A percentile compares a stretch with the other conserved stretches of the same genome.
Evolutionary conservation across 2,113 vertebrate species (phyloP).

Genomic region (Genyomyrus donnyi): DNA sequence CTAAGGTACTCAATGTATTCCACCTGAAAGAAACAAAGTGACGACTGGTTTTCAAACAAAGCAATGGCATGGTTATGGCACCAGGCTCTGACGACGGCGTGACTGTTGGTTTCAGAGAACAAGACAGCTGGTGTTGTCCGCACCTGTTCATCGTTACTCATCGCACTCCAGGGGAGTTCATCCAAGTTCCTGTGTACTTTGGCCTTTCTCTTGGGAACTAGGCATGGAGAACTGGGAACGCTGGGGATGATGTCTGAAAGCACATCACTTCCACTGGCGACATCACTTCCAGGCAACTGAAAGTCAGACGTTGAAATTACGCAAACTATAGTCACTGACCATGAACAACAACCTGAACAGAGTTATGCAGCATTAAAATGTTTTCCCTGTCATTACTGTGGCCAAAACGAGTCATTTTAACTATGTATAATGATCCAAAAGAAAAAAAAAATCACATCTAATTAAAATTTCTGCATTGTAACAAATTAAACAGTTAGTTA

Average conservation of each 20-base stretch:
- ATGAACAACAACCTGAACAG: background rate
- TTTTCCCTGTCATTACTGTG: background rate
- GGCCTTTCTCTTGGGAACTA: constrained; percentile 84
- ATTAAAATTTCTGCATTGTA: background rate
- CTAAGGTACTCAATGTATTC: constrained; percentile 98
- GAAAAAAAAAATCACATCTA: background rate
- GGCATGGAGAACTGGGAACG: constrained; percentile 88
- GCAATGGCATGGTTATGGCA: background rate
- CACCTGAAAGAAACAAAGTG: constrained; percentile 63
- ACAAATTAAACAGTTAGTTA: background rate
- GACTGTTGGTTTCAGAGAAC: background rate
- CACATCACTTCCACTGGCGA: constrained; percentile 92
- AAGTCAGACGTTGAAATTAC: background rate
- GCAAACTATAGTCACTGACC: background rate
- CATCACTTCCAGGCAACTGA: constrained; percentile 92
- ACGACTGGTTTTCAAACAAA: background rate
- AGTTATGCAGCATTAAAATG: background rate
- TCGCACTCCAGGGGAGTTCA: constrained; percentile 94
- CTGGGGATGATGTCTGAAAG: constrained; percentile 96
- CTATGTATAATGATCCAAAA: background rate
- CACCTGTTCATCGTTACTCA: constrained; percentile 98
- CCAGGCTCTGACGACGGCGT: background rate
- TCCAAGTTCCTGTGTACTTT: constrained; percentile 87
- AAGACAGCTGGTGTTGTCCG: background rate
- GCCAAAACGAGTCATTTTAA: background rate